A percentile compares a stretch with the other conserved stretches of the same genome.
Evolutionary conservation across 1,140 invertebrate genomes (phyloP).

Genomic region (Hestina assimilis): DNA sequence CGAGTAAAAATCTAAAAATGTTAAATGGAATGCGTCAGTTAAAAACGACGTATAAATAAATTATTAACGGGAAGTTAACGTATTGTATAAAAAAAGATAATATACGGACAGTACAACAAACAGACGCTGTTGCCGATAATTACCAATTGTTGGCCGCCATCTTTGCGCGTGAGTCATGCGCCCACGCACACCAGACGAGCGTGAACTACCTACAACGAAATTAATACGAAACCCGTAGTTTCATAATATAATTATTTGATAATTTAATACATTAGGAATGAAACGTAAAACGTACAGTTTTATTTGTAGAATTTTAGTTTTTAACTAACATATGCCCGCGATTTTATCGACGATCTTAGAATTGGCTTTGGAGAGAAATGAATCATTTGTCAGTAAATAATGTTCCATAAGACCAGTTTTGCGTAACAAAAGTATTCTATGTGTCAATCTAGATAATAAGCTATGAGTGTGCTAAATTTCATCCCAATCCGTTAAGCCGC

Average conservation of each 20-base stretch:
- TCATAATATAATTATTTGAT: background rate
- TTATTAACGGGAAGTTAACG: slow-evolving; percentile 4
- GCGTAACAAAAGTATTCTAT: no score
- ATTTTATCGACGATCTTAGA: no score
- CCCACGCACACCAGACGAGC: slow-evolving; percentile 30
- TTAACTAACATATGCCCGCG: no score
- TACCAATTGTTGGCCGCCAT: slow-evolving; percentile 40
- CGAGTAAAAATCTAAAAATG: no score
- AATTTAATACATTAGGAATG: background rate
- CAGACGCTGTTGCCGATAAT: slow-evolving; percentile 31
- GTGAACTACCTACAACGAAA: slow-evolving; percentile 20
- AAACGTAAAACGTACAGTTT: background rate
- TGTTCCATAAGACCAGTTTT: no score
- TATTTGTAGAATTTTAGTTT: no score
- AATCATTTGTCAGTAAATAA: no score
- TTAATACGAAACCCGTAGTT: slow-evolving; percentile 13
- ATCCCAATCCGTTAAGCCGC: no score
- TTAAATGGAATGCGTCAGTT: background rate
- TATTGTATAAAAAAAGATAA: slow-evolving; percentile 21
- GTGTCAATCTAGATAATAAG: no score
- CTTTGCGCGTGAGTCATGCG: slow-evolving; percentile 36
- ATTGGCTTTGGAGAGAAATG: no score
- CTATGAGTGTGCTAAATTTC: no score
- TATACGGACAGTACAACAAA: slow-evolving; percentile 29
- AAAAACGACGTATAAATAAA: slow-evolving; percentile 3